A percentile compares a stretch with the other conserved stretches of the same genome.
phyloP scores from a whole-genome alignment of 2,797 vertebrate species.

The Threskiornis aethiopicus region DNA sequence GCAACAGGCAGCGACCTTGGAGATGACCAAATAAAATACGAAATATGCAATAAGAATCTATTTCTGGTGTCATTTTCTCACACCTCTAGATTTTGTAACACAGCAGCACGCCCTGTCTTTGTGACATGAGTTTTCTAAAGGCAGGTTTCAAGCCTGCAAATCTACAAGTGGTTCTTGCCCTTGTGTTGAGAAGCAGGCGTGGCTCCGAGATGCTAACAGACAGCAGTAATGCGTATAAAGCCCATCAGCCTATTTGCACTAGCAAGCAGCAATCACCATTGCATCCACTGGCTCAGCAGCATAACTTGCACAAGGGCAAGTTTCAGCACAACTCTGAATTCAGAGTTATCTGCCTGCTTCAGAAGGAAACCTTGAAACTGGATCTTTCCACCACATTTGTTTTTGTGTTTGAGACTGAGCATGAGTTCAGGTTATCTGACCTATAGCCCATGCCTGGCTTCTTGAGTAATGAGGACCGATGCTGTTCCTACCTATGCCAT shows the following conservation, averaged over 20 bases:
- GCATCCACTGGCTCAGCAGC: background rate
- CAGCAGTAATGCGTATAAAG: rapidly evolving
- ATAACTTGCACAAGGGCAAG: background rate
- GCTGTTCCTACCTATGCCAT: background rate
- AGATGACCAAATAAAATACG: background rate
- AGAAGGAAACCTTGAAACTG: background rate
- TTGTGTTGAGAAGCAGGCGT: background rate
- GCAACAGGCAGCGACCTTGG: background rate
- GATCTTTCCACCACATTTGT: background rate
- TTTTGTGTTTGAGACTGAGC: background rate
- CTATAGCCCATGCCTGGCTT: background rate
- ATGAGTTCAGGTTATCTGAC: background rate
- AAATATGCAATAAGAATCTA: background rate
- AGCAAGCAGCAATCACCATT: background rate
- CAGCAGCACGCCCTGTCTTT: rapidly evolving
- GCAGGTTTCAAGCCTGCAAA: background rate
- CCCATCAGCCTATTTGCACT: background rate
- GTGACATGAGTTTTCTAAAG: rapidly evolving
- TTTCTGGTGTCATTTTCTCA: background rate
- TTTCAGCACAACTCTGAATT: background rate
- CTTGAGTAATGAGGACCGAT: background rate
- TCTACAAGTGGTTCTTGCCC: background rate
- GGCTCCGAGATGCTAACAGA: background rate
- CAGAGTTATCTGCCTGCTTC: background rate
- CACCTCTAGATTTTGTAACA: background rate